Base-by-base conservation (phyloP, 2,113 vertebrate species). In the Dicrurus megarhynchus region DNA sequence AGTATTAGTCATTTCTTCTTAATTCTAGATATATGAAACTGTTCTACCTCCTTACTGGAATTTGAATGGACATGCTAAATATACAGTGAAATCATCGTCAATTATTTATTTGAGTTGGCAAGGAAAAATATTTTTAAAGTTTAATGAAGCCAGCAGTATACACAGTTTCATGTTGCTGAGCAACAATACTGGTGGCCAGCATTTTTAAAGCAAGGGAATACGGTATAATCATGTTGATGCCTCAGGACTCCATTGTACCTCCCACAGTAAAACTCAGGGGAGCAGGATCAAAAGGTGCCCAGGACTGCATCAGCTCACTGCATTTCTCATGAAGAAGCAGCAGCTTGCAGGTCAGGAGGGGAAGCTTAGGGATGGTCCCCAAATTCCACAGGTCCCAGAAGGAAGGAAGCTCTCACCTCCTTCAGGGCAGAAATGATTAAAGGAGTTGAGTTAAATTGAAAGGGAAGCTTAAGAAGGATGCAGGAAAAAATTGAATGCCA, bases 101-200 rank as follows among this genome's bases (percentile, higher is more conserved):
- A 95, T 97, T 95, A 97, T 98, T 97, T 96, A 97, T 98, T 97
- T 96, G 92, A 80, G 61, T 95, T 97, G 97, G 97, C 96, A 83
- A 95, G 88, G 83, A 86, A 93, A 92, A 93, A 95, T 95, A 89
- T 92, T 97, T 98, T 98, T 94, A 97, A 97, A 96, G 67, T 94
- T 97, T 97, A 96, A 97, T 84, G 97, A 97, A 94, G 95, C 83
- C 95, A 94, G 95, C 88, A 95, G 94, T 96, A 92, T 91, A 96
- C 95, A 97, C 64, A 93, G 75, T 60, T 92, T 86, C 71, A 9
- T 16, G 97, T 97, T 97, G 97, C 97, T 94, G 85, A 60, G 97
- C 96, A 97, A 98, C 97, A 65, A 37, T 55, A 80, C 15, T 57
- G 60, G 83, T 50, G 92, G 91, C 89, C 95, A 86, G 27, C 8